Evolutionary conservation across 2,888 invertebrate species (phyloP), one percentile per base, ranked within the genome.

Genomic region (Oasisia sp.): DNA sequence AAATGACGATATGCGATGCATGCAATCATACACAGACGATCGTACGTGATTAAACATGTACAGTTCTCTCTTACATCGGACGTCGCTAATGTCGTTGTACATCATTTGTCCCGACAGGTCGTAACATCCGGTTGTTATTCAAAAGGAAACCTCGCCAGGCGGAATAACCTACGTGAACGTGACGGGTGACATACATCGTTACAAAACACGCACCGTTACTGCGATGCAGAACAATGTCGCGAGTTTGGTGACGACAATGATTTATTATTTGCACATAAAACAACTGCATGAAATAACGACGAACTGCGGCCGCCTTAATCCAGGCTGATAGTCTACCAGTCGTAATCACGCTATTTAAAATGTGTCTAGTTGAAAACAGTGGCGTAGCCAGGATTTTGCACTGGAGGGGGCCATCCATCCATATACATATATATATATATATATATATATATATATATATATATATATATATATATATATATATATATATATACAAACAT

Each of bases 201-300:
- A 74, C 74, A 74, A 74, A 74, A 19, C 74, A 74, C 74, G n/a
- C 19, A 74, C 27, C 14, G 14, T n/a, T 74, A 27, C 14, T 74
- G 74, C 27, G 74, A 74, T 27, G 74, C 74, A 74, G 74, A 74
- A 74, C n/a, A 74, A 74, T 74, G 74, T 74, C 27, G 7, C 74
- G n/a, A 74, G 74, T 74, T 74, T 19, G 27, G 74, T 74, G 74
- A n/a, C 74, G 74, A 74, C 74, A 74, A 74, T 74, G 74, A 74
- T n/a, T 74, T 74, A 27, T 74, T 74, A 74, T 74, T 74, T 74
- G 74, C 74, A 74, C 27, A 27, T 7, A 74, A 74, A 74, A n/a
- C 19, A 27, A 74, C 19, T n/a, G 74, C 74, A 27, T 27, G 74
- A 74, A 74, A 19, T 74, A 27, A 74, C n/a, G 74, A 74, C 7